Conservation (phyloP, 2,888 invertebrate genomes). For the Erebia palarica region DNA sequence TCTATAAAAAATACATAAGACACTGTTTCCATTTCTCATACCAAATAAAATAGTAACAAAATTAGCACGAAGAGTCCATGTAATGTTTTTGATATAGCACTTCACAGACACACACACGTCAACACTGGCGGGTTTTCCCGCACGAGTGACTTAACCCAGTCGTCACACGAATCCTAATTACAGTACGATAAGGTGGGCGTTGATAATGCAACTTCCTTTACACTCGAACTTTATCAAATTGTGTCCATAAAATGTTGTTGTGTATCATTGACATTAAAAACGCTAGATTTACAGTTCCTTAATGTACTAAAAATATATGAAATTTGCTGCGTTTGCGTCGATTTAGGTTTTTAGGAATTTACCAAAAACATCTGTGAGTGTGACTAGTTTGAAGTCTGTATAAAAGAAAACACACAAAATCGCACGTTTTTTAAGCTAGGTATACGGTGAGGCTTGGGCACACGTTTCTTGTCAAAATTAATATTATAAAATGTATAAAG, state of each 20-base stretch:
- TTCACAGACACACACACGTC: slow-evolving; percentile 10
- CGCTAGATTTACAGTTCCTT: neutral
- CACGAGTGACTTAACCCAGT: slow-evolving; percentile 16
- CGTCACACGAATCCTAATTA: slow-evolving; percentile 25
- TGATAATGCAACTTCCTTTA: slow-evolving; percentile 55
- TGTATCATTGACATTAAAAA: neutral
- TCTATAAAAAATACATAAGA: neutral
- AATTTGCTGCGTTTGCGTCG: too few species aligned
- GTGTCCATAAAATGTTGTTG: slow-evolving; percentile 15
- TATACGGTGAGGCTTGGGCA: too few species aligned
- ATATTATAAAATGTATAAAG: too few species aligned
- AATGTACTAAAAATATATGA: neutral
- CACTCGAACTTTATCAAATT: slow-evolving; percentile 27
- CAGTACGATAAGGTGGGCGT: slow-evolving; percentile 29
- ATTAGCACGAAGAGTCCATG: neutral
- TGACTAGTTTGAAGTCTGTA: too few species aligned
- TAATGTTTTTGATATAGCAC: neutral
- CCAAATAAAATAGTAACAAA: neutral
- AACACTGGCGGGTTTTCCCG: slow-evolving; percentile 22
- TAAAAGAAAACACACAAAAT: too few species aligned
- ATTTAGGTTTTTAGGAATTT: too few species aligned
- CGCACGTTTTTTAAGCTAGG: too few species aligned
- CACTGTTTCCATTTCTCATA: neutral
- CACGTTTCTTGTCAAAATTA: too few species aligned
- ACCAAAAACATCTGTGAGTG: too few species aligned